Conservation (phyloP, 2,113 vertebrate species). For the Mastomys natalensis region DNA sequence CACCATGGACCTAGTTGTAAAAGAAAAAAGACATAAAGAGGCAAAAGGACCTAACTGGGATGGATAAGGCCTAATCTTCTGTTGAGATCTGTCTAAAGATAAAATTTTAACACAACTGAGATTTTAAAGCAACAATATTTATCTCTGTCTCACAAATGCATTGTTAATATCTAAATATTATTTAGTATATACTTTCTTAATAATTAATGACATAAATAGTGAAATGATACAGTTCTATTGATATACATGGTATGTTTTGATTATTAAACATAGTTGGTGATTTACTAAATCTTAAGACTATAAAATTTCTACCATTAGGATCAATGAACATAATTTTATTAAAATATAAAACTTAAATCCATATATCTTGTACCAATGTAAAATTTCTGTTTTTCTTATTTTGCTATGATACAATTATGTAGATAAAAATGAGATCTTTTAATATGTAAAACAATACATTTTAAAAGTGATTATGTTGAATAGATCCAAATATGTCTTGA, state of each 20-base stretch:
- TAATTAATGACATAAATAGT: background rate
- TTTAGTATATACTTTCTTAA: background rate
- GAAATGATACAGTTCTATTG: background rate
- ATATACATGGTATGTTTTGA: background rate
- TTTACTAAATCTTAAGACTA: background rate
- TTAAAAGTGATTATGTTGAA: background rate
- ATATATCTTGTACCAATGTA: background rate
- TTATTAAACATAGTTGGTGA: background rate
- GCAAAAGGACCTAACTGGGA: background rate
- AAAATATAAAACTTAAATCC: background rate
- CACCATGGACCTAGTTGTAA: background rate
- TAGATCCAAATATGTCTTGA: background rate
- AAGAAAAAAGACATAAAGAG: no score
- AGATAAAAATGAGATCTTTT: background rate
- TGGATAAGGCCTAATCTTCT: background rate
- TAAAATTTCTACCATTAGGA: background rate
- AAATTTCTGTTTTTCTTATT: background rate
- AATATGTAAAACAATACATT: background rate
- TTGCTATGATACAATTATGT: background rate
- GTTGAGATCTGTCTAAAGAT: background rate
- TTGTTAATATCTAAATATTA: background rate
- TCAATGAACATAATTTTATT: background rate
- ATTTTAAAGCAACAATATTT: background rate
- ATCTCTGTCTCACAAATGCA: background rate
- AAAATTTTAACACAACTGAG: background rate